Percentiles rank a stretch among this genome's conserved stretches.
These are phyloP conservation scores for Blastomussa wellsi DNA, from an alignment of 92 coral and sea anemone genomes.

Conservation along the genomic window DNA sequence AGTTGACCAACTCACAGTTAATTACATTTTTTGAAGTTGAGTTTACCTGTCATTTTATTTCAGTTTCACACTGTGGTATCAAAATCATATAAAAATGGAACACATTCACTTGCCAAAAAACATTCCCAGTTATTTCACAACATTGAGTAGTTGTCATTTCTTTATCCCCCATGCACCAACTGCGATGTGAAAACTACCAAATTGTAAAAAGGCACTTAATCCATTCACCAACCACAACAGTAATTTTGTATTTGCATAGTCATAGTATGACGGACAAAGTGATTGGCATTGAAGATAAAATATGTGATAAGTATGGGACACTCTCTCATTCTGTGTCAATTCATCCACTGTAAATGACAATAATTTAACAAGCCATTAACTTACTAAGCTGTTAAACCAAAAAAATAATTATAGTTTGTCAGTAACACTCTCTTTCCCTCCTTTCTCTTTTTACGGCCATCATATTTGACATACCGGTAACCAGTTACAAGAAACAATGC, in stretches of 20 bases:
- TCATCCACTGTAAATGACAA: neutral
- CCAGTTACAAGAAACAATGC: neutral
- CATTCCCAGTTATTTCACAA: too few relatives aligned
- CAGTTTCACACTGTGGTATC: too few relatives aligned
- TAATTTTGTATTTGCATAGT: neutral
- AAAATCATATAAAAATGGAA: too few relatives aligned
- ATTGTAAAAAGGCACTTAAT: too few relatives aligned
- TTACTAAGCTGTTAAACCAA: neutral
- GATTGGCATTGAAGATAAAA: neutral
- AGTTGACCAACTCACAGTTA: too few relatives aligned
- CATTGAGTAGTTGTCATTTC: too few relatives aligned
- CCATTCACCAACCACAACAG: neutral
- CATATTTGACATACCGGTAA: too few relatives aligned
- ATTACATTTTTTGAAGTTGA: too few relatives aligned
- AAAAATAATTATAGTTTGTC: neutral
- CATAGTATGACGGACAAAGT: neutral
- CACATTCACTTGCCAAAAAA: too few relatives aligned
- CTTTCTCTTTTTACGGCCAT: too few relatives aligned
- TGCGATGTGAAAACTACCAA: too few relatives aligned
- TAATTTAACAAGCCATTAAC: neutral
- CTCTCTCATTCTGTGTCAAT: neutral
- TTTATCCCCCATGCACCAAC: neutral
- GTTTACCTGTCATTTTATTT: too few relatives aligned
- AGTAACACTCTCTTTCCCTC: neutral
- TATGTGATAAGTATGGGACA: neutral